Conservation (phyloP, 1,140 invertebrate genomes). For the Bombus sibiricus region DNA sequence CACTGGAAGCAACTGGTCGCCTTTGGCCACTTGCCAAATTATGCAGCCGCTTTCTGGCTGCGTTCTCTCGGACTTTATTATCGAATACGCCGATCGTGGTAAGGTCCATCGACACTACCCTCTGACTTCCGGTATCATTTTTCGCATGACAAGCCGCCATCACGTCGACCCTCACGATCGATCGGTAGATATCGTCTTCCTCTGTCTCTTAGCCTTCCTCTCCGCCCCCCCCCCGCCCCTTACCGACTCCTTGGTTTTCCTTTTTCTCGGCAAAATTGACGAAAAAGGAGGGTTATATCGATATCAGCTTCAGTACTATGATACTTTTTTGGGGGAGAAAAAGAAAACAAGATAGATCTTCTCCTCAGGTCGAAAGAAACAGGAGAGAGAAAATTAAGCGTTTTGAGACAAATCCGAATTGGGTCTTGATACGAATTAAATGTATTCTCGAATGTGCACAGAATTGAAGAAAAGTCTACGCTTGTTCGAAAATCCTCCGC, state of each 20-base stretch:
- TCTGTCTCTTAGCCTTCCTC: no score
- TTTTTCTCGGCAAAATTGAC: neutral
- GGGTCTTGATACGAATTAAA: neutral
- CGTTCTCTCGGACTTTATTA: slow-evolving; percentile 63
- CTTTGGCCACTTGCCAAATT: slow-evolving; percentile 78
- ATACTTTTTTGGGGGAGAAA: neutral
- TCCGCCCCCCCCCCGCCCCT: no score
- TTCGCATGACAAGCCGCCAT: neutral
- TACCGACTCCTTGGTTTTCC: neutral
- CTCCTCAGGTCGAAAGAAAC: neutral
- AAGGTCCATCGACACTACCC: slow-evolving; percentile 11
- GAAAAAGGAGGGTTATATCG: neutral
- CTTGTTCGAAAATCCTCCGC: neutral
- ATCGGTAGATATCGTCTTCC: neutral
- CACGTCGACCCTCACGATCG: neutral
- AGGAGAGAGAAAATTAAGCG: neutral
- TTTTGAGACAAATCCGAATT: neutral
- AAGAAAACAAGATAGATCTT: no score
- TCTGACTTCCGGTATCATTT: neutral
- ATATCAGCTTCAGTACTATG: neutral
- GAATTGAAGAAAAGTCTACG: neutral
- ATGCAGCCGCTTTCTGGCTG: slow-evolving; percentile 69
- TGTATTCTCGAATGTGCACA: neutral
- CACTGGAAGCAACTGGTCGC: slow-evolving; percentile 78
- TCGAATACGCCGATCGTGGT: slow-evolving; percentile 50